Evolutionary conservation across 1,140 invertebrate genomes (phyloP), one percentile per base, ranked within the genome.

Genomic region (Drosophila biarmipes): DNA sequence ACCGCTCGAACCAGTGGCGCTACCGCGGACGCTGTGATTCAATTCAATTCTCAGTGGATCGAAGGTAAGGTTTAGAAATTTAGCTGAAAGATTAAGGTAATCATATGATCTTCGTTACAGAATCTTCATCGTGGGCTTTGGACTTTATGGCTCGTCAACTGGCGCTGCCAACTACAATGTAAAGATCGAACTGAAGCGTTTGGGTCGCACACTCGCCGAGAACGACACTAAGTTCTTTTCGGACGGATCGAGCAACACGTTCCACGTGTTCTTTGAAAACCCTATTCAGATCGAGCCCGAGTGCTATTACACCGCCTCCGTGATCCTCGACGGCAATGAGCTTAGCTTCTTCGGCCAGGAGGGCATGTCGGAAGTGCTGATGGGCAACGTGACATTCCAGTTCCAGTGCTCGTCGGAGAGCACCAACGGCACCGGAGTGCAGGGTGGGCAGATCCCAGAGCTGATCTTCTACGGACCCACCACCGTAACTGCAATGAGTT

Each of bases 281-380:
- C 97, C 97, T 10, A 97, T 98, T 80, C 96, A 97, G 92, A 96
- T 98, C 58, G 97, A 98, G 87, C 96, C 97, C 0, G 97, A 98
- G 92, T 95, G 95, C 42, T 97, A 97, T 85, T 98, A 98, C 84
- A 98, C 97, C 1, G 97, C 97, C 12, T 98, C 97, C 2, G 97
- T 96, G 3, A 95, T 98, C 72, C 92, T 98, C 4, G 97, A 98
- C 91, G 97, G 97, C 10, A 95, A 95, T 34, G 98, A 99, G 92
- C 93, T 99, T 43, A 98, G 97, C 92, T 98, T 98, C 91, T 98
- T 98, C 92, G 97, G 97, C n/a, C 97, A 98, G 92, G 97, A 98
- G 92, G 97, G 97, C 19, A 95, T 98, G 94, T 97, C 96, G 86
- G 97, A 98, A 93, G 96, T 98, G 11, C 96, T 95, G 15, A 96